phyloP scores from a whole-genome alignment of 30 jellyfish, hydroid and myxozoan genomes.

The Calvadosia cruxmelitensis region DNA sequence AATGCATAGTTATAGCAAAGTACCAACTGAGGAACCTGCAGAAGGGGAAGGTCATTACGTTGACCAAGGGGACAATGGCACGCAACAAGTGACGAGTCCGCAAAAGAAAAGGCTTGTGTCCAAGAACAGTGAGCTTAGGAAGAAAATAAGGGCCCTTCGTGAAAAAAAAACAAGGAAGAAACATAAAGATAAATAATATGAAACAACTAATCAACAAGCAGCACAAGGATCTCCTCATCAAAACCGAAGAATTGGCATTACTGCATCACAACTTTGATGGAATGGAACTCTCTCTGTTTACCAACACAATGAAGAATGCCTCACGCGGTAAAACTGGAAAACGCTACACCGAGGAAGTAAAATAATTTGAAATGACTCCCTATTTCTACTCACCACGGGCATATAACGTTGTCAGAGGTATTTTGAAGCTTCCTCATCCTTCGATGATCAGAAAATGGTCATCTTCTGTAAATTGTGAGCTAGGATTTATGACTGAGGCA shows the following conservation, averaged over 20 bases:
- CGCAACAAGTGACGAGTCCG: no score
- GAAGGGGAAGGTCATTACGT: no score
- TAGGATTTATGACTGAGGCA: slow-evolving; percentile 23
- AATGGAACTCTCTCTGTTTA: slow-evolving; percentile 21
- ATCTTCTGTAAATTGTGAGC: slow-evolving; percentile 26
- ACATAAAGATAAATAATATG: slow-evolving; percentile 9
- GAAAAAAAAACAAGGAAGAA: slow-evolving; percentile 10
- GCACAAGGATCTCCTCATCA: slow-evolving; percentile 6
- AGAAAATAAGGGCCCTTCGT: slow-evolving; percentile 8
- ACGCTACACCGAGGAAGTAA: slow-evolving; percentile 16
- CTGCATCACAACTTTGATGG: slow-evolving; percentile 22
- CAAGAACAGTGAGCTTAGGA: slow-evolving; percentile 1
- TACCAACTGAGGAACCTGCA: slow-evolving; percentile 1
- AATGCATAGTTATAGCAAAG: slow-evolving; percentile 11
- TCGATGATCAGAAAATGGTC: slow-evolving; percentile 44
- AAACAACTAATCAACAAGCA: slow-evolving; percentile 5
- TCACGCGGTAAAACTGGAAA: background rate
- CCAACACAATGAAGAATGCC: slow-evolving; percentile 6
- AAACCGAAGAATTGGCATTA: slow-evolving; percentile 20
- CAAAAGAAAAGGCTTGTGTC: background rate
- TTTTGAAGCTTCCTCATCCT: slow-evolving; percentile 25
- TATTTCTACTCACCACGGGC: slow-evolving; percentile 27
- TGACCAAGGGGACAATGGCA: no score
- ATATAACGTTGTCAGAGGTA: slow-evolving; percentile 28
- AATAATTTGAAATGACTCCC: slow-evolving; percentile 17